Percentiles rank a stretch among this genome's conserved stretches.
Evolutionary conservation across 1,140 invertebrate species (phyloP).

Genomic region (Scaptomyza graminum): DNA sequence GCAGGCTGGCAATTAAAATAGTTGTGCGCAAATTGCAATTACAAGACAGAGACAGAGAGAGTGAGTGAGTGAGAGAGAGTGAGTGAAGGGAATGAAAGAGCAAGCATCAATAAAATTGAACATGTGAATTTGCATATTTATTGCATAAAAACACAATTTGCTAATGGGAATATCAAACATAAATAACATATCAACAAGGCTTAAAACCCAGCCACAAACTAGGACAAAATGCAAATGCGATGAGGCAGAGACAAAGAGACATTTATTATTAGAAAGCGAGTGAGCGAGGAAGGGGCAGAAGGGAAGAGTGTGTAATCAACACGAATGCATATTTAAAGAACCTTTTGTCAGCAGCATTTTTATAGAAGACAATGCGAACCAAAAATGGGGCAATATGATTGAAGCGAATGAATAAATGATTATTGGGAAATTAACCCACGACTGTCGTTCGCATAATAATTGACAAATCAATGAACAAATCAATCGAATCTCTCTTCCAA

Average conservation of each 20-base stretch:
- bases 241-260: background rate
- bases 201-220: background rate
- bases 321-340: conserved; percentile 24
- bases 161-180: conserved; percentile 27
- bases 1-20: conserved; percentile 39
- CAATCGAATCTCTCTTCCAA: conserved; percentile 3
- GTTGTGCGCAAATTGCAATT: conserved; percentile 7
- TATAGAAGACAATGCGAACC: background rate
- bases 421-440: conserved; percentile 9
- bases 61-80: background rate
- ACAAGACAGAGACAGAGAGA: background rate
- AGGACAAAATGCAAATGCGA: conserved; percentile 5
- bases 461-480: conserved; percentile 24
- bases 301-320: background rate
- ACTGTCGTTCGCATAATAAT: conserved; percentile 12
- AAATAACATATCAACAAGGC: conserved; percentile 6
- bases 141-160: conserved; percentile 34
- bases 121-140: conserved; percentile 45
- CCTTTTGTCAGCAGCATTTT: conserved; percentile 12
- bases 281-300: background rate
- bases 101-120: conserved; percentile 32
- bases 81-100: background rate
- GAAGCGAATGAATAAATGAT: conserved; percentile 18
- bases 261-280: background rate
- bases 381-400: conserved; percentile 1